These are phyloP conservation scores for Tanypteryx hageni DNA, from an alignment of 2,888 invertebrate genomes.

Conservation along the genomic window DNA sequence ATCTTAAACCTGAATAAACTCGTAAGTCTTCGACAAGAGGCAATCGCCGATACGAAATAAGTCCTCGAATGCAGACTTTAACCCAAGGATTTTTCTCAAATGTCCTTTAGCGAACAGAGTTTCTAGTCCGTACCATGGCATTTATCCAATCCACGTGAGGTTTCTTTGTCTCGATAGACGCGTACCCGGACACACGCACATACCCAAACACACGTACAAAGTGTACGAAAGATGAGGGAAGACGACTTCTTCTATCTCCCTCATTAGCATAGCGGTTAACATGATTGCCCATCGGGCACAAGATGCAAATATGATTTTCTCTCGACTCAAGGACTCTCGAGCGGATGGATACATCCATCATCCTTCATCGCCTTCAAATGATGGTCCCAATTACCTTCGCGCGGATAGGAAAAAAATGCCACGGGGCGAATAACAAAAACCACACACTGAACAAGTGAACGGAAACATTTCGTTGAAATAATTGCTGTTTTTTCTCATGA, in stretches of 20 bases:
- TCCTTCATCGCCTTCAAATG: not conserved
- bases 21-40: not conserved
- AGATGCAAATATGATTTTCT: constrained; percentile 5
- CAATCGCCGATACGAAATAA: not conserved
- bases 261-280: constrained; percentile 1
- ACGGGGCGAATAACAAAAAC: not conserved
- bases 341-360: not conserved
- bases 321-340: not conserved
- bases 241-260: not conserved
- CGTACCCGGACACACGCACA: not conserved
- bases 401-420: not conserved
- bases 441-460: not conserved
- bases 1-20: not conserved
- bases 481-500: not conserved
- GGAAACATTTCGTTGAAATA: not conserved
- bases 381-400: not conserved
- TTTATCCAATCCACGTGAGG: not conserved
- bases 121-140: not conserved
- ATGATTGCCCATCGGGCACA: not conserved
- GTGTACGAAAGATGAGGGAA: not conserved
- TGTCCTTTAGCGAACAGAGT: not conserved
- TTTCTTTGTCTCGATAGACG: not conserved
- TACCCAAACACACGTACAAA: not conserved
- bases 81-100: not conserved
- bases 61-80: not conserved